Conservation (phyloP, 2,888 invertebrate genomes). For the Idaea aversata region DNA sequence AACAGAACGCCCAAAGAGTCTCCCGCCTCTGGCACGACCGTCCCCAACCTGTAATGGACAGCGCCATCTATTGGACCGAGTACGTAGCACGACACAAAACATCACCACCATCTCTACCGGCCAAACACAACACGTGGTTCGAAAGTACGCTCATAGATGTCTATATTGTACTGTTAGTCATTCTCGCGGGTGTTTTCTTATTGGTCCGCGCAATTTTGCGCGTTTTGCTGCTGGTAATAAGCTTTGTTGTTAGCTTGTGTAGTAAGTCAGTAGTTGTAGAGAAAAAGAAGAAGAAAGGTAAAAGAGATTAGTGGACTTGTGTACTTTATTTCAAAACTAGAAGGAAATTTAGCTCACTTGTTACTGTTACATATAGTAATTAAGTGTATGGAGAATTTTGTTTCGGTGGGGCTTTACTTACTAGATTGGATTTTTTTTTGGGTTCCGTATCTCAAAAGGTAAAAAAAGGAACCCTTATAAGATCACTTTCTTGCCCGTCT, state of each 20-base stretch:
- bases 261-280: constrained; percentile 30
- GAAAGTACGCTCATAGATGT: constrained; percentile 54
- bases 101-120: constrained; percentile 48
- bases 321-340: constrained; percentile 1
- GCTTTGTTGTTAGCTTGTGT: constrained; percentile 25
- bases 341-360: background rate
- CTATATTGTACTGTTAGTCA: constrained; percentile 38
- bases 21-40: constrained; percentile 77
- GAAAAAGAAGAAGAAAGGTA: constrained; percentile 17
- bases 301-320: constrained; percentile 3
- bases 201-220: constrained; percentile 34
- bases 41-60: constrained; percentile 78
- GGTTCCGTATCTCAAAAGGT: no score
- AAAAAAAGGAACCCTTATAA: no score
- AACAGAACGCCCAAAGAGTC: constrained; percentile 65
- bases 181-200: constrained; percentile 31
- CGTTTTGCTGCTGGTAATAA: constrained; percentile 30
- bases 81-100: constrained; percentile 77
- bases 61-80: constrained; percentile 83
- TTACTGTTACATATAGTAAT: no score
- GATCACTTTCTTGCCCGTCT: no score
- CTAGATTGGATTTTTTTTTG: no score
- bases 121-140: constrained; percentile 47
- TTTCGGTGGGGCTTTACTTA: no score
- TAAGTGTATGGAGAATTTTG: no score